These are phyloP conservation scores for Vimba vimba DNA, from an alignment of 2,113 vertebrate genomes.

Conservation along the genomic window DNA sequence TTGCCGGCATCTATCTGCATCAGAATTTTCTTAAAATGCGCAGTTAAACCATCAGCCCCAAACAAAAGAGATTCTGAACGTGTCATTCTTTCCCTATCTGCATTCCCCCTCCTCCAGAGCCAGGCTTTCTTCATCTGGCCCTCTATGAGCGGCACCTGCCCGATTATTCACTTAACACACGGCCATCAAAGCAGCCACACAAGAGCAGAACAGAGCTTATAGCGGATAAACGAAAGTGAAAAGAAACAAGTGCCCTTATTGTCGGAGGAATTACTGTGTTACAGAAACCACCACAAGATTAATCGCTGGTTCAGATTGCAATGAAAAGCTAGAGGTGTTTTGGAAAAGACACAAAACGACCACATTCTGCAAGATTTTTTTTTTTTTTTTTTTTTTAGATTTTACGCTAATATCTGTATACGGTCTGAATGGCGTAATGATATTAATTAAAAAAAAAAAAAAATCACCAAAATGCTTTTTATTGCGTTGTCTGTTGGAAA, in stretches of 20 bases:
- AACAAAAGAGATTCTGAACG: slow-evolving; percentile 68
- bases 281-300: slow-evolving; percentile 57
- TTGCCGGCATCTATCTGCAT: slow-evolving; percentile 37
- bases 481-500: neutral
- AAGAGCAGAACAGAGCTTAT: slow-evolving; percentile 66
- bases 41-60: slow-evolving; percentile 61
- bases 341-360: slow-evolving; percentile 21
- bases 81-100: too few relatives aligned
- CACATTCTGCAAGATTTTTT: neutral
- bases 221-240: slow-evolving; percentile 67
- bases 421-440: neutral
- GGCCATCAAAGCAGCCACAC: slow-evolving; percentile 47
- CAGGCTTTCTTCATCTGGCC: slow-evolving; percentile 66
- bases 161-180: slow-evolving; percentile 78
- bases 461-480: neutral
- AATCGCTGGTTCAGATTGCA: slow-evolving; percentile 49
- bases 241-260: slow-evolving; percentile 65
- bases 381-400: too few relatives aligned
- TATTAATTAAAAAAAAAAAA: neutral
- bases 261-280: slow-evolving; percentile 62
- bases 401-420: neutral
- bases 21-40: slow-evolving; percentile 61
- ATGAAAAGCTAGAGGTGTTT: slow-evolving; percentile 31
- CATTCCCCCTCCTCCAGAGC: slow-evolving; percentile 48
- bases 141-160: slow-evolving; percentile 63